Base-by-base conservation (phyloP, 2,888 invertebrate species). In the Buathra laborator region DNA sequence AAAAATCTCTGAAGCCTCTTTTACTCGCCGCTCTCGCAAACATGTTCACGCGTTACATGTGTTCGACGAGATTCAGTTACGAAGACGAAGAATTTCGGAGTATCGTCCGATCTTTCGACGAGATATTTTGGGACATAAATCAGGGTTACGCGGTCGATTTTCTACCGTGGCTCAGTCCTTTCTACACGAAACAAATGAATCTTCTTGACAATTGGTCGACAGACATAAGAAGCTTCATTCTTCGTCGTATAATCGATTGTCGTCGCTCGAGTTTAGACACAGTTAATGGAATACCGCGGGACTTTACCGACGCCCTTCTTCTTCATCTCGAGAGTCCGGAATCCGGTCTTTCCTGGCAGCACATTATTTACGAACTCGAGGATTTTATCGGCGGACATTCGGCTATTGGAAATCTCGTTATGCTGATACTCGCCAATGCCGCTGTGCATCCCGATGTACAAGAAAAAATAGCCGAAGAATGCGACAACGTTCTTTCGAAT, bases 81-180 rank as follows among this genome's bases (percentile, higher is more conserved):
- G 95, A 96, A 14, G 97, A 98, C 87, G 80, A 90, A 0, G 96
- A 96, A 19, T 98, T 98, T 94, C 94, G 95, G 68, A 94, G 95
- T 80, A 95, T 97, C 6, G 97, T 97, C 0, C 94, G 96, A 32
- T 95, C 95, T 81, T 98, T 98, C 92, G 98, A 98, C 89, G 96
- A 97, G 89, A 97, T 98, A 72, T 98, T 98, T 94, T 98, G 97
- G 97, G 98, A 98, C 91, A 98, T 98, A 86, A 98, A 98, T 93
- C 97, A 97, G 90, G 98, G 98, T 0, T 98, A 97, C 92, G 97
- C 97, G 0, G 95, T 98, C 0, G 98, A 98, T 90, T 98, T 98
- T 90, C 91, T 98, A 29, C 98, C 98, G 0, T 97, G 97, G 96
- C 93, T 98, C 0, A 94, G 96, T 0, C 97, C 97, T 0, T 95